Conservation (phyloP, 2,888 invertebrate species). For the Strigamia maritima region DNA sequence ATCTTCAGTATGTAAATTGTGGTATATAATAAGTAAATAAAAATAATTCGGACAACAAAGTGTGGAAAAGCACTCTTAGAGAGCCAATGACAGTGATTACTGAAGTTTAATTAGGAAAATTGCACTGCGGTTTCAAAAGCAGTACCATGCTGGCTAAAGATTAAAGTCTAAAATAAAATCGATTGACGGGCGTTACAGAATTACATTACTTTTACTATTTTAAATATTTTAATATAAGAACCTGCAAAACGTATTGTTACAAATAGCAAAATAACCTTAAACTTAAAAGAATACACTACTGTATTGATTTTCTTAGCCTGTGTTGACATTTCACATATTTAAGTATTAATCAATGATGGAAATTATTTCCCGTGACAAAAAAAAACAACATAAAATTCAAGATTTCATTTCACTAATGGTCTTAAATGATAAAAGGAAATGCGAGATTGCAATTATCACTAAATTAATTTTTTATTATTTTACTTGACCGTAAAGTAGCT, state of each 20-base stretch:
- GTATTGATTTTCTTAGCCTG: no score
- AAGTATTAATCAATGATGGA: not conserved
- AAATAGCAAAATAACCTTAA: no score
- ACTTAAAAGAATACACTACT: no score
- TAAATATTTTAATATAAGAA: no score
- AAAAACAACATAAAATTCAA: not conserved
- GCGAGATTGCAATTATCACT: not conserved
- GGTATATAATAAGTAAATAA: not conserved
- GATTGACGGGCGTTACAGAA: no score
- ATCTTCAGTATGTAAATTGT: not conserved
- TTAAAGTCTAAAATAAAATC: not conserved
- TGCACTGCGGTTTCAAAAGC: slow-evolving; percentile 10
- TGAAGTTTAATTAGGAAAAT: slow-evolving; percentile 17
- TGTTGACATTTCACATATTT: no score
- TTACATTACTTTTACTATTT: no score
- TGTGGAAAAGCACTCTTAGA: not conserved
- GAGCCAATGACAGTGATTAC: slow-evolving; percentile 24
- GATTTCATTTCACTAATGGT: slow-evolving; percentile 1
- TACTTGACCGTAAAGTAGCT: not conserved
- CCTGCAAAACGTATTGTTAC: no score
- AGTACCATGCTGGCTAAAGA: not conserved
- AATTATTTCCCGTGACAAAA: no score
- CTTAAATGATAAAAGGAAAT: not conserved
- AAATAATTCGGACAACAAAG: slow-evolving; percentile 5
- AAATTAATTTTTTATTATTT: not conserved